Percentiles rank a stretch among this genome's conserved stretches.
Evolutionary conservation across 2,888 invertebrate species (phyloP).

Genomic region (Chrysolina haemoptera): DNA sequence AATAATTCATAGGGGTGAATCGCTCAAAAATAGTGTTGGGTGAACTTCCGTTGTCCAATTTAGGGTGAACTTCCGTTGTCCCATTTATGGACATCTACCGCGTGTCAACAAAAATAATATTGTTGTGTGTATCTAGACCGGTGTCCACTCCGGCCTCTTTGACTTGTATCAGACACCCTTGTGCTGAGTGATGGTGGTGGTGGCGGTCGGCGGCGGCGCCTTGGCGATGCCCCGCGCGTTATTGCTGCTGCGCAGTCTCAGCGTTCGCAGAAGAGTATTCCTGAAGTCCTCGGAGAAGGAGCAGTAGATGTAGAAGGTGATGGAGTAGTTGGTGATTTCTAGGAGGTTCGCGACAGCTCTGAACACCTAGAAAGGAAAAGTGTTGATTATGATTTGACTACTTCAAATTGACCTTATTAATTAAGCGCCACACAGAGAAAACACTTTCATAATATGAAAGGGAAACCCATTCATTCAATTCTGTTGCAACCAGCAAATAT

Average conservation of each 20-base stretch:
- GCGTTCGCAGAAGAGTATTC: constrained; percentile 77
- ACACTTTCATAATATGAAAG: no score
- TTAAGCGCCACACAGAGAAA: no score
- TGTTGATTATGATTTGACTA: no score
- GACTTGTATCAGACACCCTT: constrained; percentile 67
- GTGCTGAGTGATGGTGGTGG: constrained; percentile 66
- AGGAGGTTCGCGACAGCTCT: constrained; percentile 81
- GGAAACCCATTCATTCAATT: no score
- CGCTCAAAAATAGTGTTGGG: no score
- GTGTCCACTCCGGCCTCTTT: constrained; percentile 44
- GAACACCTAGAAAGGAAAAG: constrained; percentile 72
- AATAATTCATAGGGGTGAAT: no score
- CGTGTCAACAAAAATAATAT: no score
- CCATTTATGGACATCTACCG: no score
- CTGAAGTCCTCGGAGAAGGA: constrained; percentile 85
- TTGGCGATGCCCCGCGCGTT: constrained; percentile 62
- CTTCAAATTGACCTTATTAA: no score
- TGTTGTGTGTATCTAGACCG: constrained; percentile 32
- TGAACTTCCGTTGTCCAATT: no score
- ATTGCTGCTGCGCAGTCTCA: constrained; percentile 73
- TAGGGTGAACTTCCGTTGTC: no score
- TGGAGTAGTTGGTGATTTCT: constrained; percentile 83
- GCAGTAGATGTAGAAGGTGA: constrained; percentile 86
- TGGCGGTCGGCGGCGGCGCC: constrained; percentile 64
- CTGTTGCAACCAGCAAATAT: no score